Evolutionary conservation across 1,140 invertebrate genomes (phyloP), one percentile per base, ranked within the genome.

Genomic region (Drosophila virilis): DNA sequence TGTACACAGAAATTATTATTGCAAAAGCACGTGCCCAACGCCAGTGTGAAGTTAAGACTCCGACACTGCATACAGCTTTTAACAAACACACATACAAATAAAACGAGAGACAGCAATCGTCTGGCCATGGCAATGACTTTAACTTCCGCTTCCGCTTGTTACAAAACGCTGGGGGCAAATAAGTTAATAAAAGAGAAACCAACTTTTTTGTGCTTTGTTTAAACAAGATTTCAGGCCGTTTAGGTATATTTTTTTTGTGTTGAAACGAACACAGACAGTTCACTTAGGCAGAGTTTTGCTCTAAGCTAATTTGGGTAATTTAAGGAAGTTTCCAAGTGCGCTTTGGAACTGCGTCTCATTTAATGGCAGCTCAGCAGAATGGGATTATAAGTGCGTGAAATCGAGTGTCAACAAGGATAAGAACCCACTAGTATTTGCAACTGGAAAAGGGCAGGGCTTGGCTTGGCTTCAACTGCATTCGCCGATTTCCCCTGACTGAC

Each of bases 371-470:
- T 65, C 50, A 42, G 22, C 17, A 22, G 77, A 77, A 83, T 64
- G 57, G 59, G 66, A 80, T 84, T 65, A 62, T 64, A 46, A 48
- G 50, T 61, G 42, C 55, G 75, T 64, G 66, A 68, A 78, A 72
- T 69, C 60, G 74, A 65, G 72, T 79, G 76, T 75, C 76, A 66
- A 74, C 73, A 61, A 46, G 45, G 69, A 74, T 86, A 77, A 79
- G 58, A 46, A 54, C 8, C 6, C 8, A 9, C 52, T 45, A 15
- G 38, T 46, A 45, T 43, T 17, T 6, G 10, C 13, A 51, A 40
- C 32, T 7, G 22, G 15, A 33, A 10, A 43, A 7, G 38, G 17
- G 12, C 7, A n/a, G 4, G 8, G 61, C 12, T 1, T n/a, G 10
- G 32, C 3, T 1, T 51, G 52, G 8, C 37, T 52, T 65, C 38